Conservation (phyloP, 2,113 vertebrate genomes). For the Pungitius pungitius region DNA sequence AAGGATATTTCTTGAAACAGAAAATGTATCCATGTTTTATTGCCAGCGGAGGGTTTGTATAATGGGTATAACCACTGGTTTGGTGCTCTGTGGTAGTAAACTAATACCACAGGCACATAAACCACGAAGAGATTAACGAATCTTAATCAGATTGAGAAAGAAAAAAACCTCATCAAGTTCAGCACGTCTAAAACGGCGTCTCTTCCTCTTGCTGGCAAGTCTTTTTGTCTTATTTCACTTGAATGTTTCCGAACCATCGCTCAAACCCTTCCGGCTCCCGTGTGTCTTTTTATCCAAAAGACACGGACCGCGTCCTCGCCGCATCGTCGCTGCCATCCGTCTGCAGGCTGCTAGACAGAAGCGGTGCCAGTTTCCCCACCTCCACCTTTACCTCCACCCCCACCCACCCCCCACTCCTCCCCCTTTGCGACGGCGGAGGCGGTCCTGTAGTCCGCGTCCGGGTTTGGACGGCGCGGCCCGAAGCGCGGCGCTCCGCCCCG, state of each 20-base stretch:
- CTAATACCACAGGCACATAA: constrained; percentile 14
- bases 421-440: constrained; percentile 56
- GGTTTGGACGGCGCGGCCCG: not conserved
- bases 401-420: not conserved
- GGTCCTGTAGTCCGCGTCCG: constrained; percentile 76
- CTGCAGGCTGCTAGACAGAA: constrained; percentile 67
- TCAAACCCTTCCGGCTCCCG: constrained; percentile 39
- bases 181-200: too few species aligned
- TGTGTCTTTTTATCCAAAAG: constrained; percentile 57
- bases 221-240: too few species aligned
- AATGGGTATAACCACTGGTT: not conserved
- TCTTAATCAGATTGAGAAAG: constrained; percentile 3
- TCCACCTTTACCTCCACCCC: constrained; percentile 4
- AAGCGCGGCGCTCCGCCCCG: not conserved
- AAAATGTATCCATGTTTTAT: not conserved
- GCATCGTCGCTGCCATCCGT: constrained; percentile 66
- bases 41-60: not conserved
- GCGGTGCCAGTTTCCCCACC: constrained; percentile 36
- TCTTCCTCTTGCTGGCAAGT: not conserved
- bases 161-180: constrained; percentile 13
- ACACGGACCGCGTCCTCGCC: constrained; percentile 44
- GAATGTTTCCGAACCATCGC: not conserved
- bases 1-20: not conserved
- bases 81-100: not conserved
- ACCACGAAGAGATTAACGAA: constrained; percentile 1